These are phyloP conservation scores for Dynastes grantii DNA, from an alignment of 2,888 invertebrate genomes.

Conservation along the genomic window DNA sequence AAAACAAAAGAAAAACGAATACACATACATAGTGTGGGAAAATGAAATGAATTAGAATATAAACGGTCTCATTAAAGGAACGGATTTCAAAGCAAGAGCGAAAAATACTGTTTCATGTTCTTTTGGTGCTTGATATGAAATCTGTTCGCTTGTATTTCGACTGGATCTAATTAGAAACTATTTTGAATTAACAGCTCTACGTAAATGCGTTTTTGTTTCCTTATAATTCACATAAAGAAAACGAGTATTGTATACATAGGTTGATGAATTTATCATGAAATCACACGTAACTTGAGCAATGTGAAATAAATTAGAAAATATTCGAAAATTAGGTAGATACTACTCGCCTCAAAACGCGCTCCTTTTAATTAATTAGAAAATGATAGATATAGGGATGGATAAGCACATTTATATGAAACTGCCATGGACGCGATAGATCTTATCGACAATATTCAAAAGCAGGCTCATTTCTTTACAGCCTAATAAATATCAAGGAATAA, in stretches of 20 bases:
- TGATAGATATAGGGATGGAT: constrained; percentile 20
- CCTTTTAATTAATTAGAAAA: constrained; percentile 21
- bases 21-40: constrained; percentile 27
- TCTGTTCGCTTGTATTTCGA: constrained; percentile 23
- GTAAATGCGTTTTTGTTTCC: constrained; percentile 5
- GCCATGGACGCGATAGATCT: constrained; percentile 33
- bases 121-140: neutral
- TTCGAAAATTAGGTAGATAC: constrained; percentile 49
- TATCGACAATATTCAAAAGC: constrained; percentile 35
- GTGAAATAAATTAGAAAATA: constrained; percentile 40
- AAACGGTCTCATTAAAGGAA: constrained; percentile 21
- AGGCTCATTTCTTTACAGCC: constrained; percentile 38
- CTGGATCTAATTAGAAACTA: constrained; percentile 3
- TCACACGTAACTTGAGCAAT: constrained; percentile 48
- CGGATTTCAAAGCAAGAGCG: constrained; percentile 1
- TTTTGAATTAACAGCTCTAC: constrained; percentile 20
- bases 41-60: constrained; percentile 24
- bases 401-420: constrained; percentile 39
- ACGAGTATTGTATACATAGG: constrained; percentile 53
- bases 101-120: neutral
- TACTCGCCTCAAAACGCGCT: constrained; percentile 26
- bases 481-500: constrained; percentile 35
- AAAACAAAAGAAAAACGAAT: constrained; percentile 18
- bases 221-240: constrained; percentile 26
- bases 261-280: constrained; percentile 54